Conservation (phyloP, 2,797 vertebrate species). For the Sebastes matsubarae region DNA sequence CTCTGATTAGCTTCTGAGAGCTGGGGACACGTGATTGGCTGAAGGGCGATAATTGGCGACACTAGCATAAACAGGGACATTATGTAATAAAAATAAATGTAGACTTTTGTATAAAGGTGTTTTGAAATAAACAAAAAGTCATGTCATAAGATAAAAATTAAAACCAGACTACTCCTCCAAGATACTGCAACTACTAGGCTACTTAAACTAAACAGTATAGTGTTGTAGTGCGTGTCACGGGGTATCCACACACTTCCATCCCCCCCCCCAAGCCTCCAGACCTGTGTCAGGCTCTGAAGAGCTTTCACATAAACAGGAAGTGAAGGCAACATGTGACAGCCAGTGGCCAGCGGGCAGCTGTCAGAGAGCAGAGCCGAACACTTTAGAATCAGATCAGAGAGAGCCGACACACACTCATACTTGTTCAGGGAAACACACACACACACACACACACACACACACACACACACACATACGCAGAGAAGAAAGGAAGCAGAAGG, state of each 20-base stretch:
- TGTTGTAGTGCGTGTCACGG: background rate
- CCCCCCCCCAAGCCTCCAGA: background rate
- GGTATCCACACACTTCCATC: background rate
- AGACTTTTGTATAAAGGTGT: too few species aligned
- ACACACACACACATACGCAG: background rate
- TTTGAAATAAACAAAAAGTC: background rate
- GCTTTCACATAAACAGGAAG: slow-evolving; percentile 58
- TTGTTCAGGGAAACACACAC: background rate
- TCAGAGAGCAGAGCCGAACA: slow-evolving; percentile 30
- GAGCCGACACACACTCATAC: slow-evolving; percentile 15
- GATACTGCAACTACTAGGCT: too few species aligned
- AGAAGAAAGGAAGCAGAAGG: slow-evolving; percentile 62
- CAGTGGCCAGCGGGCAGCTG: slow-evolving; percentile 51
- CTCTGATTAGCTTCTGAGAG: too few species aligned
- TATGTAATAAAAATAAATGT: background rate
- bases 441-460: slow-evolving; percentile 10
- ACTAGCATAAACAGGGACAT: background rate
- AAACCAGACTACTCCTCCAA: background rate
- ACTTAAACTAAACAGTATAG: background rate
- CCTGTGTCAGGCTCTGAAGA: background rate
- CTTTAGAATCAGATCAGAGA: slow-evolving; percentile 60
- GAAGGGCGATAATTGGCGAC: background rate
- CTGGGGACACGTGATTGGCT: background rate
- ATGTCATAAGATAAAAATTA: background rate
- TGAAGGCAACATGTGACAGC: slow-evolving; percentile 63